Evolutionary conservation across 2,797 vertebrate species (phyloP).

Genomic region (Zonotrichia albicollis): DNA sequence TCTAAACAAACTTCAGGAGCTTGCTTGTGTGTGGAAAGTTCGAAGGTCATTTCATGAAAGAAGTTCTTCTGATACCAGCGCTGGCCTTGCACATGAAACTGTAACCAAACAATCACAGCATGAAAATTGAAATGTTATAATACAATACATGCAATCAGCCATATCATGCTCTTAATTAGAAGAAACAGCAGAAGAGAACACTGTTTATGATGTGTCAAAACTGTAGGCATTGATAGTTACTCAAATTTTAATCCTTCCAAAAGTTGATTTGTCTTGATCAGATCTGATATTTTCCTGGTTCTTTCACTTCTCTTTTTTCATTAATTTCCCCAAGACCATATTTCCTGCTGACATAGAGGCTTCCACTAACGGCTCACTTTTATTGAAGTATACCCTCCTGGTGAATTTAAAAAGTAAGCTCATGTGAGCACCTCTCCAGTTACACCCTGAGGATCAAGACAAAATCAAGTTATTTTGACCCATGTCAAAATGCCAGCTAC

Average conservation of each 20-base stretch:
- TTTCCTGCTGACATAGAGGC: neutral
- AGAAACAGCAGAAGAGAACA: neutral
- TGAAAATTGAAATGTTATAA: neutral
- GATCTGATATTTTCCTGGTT: neutral
- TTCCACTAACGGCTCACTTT: neutral
- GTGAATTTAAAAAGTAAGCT: neutral
- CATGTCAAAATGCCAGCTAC: neutral
- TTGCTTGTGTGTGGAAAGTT: slow-evolving; percentile 75
- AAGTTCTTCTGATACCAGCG: slow-evolving; percentile 86
- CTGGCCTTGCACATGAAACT: slow-evolving; percentile 82
- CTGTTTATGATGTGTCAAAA: neutral
- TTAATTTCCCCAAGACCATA: neutral
- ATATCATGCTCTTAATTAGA: neutral
- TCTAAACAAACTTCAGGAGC: slow-evolving; percentile 83
- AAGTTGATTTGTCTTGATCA: neutral
- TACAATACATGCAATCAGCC: neutral
- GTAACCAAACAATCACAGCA: slow-evolving; percentile 45
- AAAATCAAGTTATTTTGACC: neutral
- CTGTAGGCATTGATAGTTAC: neutral
- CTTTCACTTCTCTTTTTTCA: neutral
- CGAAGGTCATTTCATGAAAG: slow-evolving; percentile 72
- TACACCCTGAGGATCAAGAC: neutral
- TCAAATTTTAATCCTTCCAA: neutral
- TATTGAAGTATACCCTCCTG: neutral
- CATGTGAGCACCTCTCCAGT: neutral